Evolutionary conservation across 1,140 invertebrate genomes (phyloP), one percentile per base, ranked within the genome.

Genomic region (Paraescarpia echinospica): DNA sequence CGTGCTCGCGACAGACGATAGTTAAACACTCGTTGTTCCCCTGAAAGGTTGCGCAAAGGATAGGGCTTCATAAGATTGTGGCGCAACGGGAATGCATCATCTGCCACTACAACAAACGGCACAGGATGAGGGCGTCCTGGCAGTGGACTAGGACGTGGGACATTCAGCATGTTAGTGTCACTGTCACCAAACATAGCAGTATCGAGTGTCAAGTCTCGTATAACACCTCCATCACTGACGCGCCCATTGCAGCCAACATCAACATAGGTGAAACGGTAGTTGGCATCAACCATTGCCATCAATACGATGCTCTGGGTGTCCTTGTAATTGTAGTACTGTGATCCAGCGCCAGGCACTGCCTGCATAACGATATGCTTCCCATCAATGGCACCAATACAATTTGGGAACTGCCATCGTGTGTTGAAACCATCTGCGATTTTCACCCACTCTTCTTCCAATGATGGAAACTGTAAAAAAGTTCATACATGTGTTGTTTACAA

Each of bases 51-150:
- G 59, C 12, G 14, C 9, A 27, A 14, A 77, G 8, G 92, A 93
- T 95, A 93, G 1, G 93, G 93, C 41, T 90, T 93, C 92, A 93
- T 93, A 31, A 93, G 41, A 93, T 93, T 35, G 33, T n/a, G 8
- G 14, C 0, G 48, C 31, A 93, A 34, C 18, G 59, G 92, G 89
- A 93, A 93, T n/a, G 92, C 93, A 35, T 93, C 93, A 33, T 93
- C 93, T 33, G 8, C 93, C 22, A 93, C 77, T 14, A 93, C 77
- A 22, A 92, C 90, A 92, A 34, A 88, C 18, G 92, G 92, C 92
- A 91, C 90, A 90, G 9, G 35, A 12, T 33, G 90, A 90, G 5
- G 8, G 22, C 34, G 18, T 33, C 35, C 90, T 14, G 93, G 33
- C 33, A 93, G 34, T 31, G 33, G 33, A 2, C 27, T 92, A 35